Base-by-base conservation (phyloP, 1,140 invertebrate species). In the Calycopis cecrops region DNA sequence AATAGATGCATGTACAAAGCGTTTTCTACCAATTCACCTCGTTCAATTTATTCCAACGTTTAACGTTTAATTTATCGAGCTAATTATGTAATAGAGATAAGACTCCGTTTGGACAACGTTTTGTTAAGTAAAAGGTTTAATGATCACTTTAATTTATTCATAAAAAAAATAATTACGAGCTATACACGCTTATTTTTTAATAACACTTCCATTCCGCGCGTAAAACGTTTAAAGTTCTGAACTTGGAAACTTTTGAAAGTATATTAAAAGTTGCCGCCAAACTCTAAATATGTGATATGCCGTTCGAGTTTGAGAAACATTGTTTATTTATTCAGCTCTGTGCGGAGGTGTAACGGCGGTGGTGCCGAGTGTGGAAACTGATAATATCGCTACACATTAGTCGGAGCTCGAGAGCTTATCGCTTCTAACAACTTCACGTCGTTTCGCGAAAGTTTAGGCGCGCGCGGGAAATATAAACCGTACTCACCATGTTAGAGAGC, bases 401-500 rank as follows among this genome's bases (percentile, higher is more conserved):
- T 69, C 60, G 49, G 50, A 60, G 62, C 66, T 65, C 52, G 69
- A 73, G 68, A 73, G 65, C 71, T 73, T 79, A 79, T 82, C 75
- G 67, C 71, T 67, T 69, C 69, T 76, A 57, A 57, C 40, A 73
- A 75, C 59, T 78, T 80, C 70, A 53, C 33, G 59, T 58, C 59
- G 65, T 62, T 64, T 58, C 61, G 59, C 66, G 49, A 68, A 76
- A 52, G 76, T 78, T 66, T 66, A 59, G 63, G 63, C 57, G 59
- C 63, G 64, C 21, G 65, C 68, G 70, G 69, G 71, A 71, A 67
- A 69, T 56, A 21, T 28, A 28, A 6, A 28, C 21, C 21, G 59
- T 48, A 87, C 87, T 88, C 82, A 88, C 85, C 87, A 88, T 88
- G 85, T 88, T 88, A 87, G 87, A 86, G 86, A 86, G 85, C 83